Base-by-base conservation (phyloP, 2,888 invertebrate species). In the Yponomeuta cagnagella region DNA sequence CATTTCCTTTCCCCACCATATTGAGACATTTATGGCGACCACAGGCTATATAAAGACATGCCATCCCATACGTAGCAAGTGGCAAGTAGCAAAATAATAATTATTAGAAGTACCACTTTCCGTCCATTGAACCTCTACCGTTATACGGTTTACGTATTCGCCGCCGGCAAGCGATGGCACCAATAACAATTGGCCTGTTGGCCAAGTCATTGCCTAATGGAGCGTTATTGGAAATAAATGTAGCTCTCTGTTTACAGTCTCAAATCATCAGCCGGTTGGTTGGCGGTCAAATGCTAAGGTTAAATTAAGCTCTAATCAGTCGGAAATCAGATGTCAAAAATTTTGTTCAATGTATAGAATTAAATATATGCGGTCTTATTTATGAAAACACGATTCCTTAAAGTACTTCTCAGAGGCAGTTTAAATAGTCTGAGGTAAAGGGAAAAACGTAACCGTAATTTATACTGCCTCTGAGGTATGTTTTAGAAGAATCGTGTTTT, bases 41-140 rank as follows among this genome's bases (percentile, higher is more conserved):
- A 58, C 15, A 58, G 52, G 52, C 52, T 58, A 58, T 58, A 15
- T 58, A 58, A 58, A 74, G 78, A 82, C 85, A 58, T 73, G 78
- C 82, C 85, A 86, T 86, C 87, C 87, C 83, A 81, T 82, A 80
- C 77, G 77, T 76, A 83, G 82, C 88, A 88, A 86, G 86, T 89
- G 88, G 83, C 79, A 78, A 79, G 86, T 89, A 88, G 83, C 79
- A 78, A 79, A 80, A 71, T 64, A 69, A 86, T 87, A 90, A 89
- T 90, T 89, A 89, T 89, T 88, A 85, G 81, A 79, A 83, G 79
- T 77, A 82, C 83, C 86, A 86, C 86, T 86, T 88, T 87, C 87
- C 80, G 91, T 89, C 86, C 90, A 82, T 80, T 89, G 90, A 91
- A 90, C 90, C 78, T 85, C 82, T 83, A 88, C 91, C 90, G 91